Percentiles rank a stretch among this genome's conserved stretches.
phyloP scores from a whole-genome alignment of 2,888 invertebrate genomes.

The Agrochola macilenta region DNA sequence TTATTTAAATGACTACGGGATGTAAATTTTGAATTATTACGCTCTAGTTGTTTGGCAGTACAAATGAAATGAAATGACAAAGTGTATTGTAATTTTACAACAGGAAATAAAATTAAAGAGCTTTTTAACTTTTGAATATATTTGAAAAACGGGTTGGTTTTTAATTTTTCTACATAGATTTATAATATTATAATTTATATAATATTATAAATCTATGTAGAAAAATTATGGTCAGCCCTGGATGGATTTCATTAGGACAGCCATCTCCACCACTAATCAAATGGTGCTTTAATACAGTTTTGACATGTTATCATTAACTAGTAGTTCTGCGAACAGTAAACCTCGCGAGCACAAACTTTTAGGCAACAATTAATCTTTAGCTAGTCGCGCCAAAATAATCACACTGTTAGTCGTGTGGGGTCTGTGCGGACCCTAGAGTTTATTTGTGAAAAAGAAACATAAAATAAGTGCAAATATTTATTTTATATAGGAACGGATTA shows the following conservation, averaged over 20 bases:
- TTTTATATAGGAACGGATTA: too few relatives aligned
- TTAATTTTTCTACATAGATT: too few relatives aligned
- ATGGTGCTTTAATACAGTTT: not conserved
- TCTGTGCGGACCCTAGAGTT: too few relatives aligned
- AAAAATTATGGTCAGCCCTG: not conserved
- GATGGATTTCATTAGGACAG: not conserved
- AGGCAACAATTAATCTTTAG: too few relatives aligned
- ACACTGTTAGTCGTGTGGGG: too few relatives aligned
- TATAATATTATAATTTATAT: not conserved
- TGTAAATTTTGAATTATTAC: constrained; percentile 38
- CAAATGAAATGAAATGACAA: not conserved
- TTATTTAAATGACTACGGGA: constrained; percentile 49
- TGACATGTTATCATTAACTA: not conserved
- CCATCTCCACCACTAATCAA: too few relatives aligned
- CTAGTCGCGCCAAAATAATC: too few relatives aligned
- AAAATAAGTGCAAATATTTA: too few relatives aligned
- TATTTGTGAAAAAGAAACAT: too few relatives aligned
- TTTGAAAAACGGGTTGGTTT: too few relatives aligned
- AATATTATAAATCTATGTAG: not conserved
- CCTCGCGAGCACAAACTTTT: too few relatives aligned
- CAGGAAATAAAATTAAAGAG: not conserved
- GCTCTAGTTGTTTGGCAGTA: constrained; percentile 23
- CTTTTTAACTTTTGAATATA: not conserved
- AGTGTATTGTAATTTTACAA: not conserved
- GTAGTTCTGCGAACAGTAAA: too few relatives aligned